These are phyloP conservation scores for Leucoraja erinaceus DNA, from an alignment of 2,113 vertebrate species.

Conservation along the genomic window DNA sequence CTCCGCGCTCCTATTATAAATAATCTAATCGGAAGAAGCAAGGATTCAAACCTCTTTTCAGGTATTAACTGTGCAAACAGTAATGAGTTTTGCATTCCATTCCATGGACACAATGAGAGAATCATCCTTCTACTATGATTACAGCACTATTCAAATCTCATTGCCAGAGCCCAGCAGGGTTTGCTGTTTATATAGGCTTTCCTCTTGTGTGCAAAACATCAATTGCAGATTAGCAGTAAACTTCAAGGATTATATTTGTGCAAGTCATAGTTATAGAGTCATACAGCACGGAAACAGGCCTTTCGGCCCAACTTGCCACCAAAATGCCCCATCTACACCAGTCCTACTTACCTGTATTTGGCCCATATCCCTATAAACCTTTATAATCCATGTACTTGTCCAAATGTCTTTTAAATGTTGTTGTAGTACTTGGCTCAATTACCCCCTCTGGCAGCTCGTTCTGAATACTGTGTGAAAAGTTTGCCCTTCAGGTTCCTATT, in stretches of 20 bases:
- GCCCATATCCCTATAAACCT: too few relatives aligned
- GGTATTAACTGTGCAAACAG: conserved; percentile 2
- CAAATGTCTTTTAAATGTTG: too few relatives aligned
- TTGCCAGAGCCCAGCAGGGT: background rate
- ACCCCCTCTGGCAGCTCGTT: too few relatives aligned
- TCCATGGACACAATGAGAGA: conserved; percentile 13
- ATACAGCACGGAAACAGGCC: too few relatives aligned
- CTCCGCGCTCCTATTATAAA: background rate
- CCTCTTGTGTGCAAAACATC: background rate
- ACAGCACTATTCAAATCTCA: background rate
- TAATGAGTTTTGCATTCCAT: conserved; percentile 28
- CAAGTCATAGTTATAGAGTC: too few relatives aligned
- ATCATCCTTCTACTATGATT: conserved; percentile 7
- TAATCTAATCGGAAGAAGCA: background rate
- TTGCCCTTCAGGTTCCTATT: too few relatives aligned
- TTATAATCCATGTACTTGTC: too few relatives aligned
- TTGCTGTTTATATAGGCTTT: conserved; percentile 7
- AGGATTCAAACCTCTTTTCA: conserved; percentile 10
- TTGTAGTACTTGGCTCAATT: too few relatives aligned
- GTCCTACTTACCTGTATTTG: too few relatives aligned
- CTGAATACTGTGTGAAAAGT: too few relatives aligned
- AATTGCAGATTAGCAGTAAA: background rate
- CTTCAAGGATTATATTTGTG: conserved; percentile 6
- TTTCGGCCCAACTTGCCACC: too few relatives aligned
- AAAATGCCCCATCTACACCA: too few relatives aligned